Percentiles rank a stretch among this genome's conserved stretches.
Conservation (phyloP, 2,888 invertebrate species). For the Euclidia mi region DNA sequence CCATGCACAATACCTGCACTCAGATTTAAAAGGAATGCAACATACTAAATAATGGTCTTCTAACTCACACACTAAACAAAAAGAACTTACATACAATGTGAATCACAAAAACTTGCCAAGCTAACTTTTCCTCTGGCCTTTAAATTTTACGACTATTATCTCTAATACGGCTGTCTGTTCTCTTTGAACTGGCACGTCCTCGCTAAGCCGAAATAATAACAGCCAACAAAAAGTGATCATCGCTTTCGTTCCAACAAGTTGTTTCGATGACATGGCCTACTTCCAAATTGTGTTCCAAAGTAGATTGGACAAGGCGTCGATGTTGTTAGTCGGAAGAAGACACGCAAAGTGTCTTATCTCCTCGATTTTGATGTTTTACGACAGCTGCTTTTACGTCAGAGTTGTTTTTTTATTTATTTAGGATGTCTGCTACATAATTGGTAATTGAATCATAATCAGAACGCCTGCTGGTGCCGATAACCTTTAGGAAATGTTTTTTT, state of each 20-base stretch:
- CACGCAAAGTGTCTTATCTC: conserved; percentile 43
- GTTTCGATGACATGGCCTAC: conserved; percentile 18
- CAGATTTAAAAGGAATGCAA: too few relatives aligned
- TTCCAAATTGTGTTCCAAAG: conserved; percentile 45
- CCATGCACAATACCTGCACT: too few relatives aligned
- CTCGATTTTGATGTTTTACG: conserved; percentile 15
- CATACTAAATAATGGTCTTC: too few relatives aligned
- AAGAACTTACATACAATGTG: too few relatives aligned
- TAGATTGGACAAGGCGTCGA: conserved; percentile 52
- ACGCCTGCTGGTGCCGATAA: conserved; percentile 6
- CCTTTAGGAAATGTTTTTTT: conserved; percentile 7
- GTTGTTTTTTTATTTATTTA: conserved; percentile 31
- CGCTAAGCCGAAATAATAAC: conserved; percentile 1
- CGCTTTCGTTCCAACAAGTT: conserved; percentile 11
- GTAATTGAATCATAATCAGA: conserved; percentile 29
- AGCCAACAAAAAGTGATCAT: neutral
- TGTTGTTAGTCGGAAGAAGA: conserved; percentile 39
- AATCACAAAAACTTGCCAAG: too few relatives aligned
- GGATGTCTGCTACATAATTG: conserved; percentile 1
- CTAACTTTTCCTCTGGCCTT: too few relatives aligned
- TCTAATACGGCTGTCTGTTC: too few relatives aligned
- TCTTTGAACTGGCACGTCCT: neutral
- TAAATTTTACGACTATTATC: too few relatives aligned
- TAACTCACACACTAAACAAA: too few relatives aligned
- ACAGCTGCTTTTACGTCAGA: conserved; percentile 17